Evolutionary conservation across 2,888 invertebrate genomes (phyloP), one percentile per base, ranked within the genome.

Genomic region (Lasioglossum pauxillum): DNA sequence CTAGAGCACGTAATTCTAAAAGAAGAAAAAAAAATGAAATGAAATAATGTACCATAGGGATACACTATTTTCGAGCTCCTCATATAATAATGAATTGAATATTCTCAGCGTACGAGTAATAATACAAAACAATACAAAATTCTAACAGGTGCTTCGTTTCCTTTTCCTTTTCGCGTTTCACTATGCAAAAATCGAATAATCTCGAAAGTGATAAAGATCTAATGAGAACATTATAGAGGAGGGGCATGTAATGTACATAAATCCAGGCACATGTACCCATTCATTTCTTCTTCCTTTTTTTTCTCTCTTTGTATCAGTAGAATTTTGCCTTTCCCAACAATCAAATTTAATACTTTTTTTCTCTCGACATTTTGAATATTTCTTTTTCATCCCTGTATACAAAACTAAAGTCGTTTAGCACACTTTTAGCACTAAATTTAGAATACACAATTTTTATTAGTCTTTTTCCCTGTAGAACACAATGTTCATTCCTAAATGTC

Each of bases 341-440:
- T 93, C 89, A 93, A 93, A 92, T 93, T 92, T 93, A 94, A 94
- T 94, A 94, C 91, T 93, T 93, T 91, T 90, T 91, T 44, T 44
- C 44, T 44, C 44, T 90, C 82, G 80, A 87, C 86, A 86, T 91
- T 88, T 93, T 92, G 91, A 92, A 93, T 92, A 91, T 93, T 92
- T 57, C n/a, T 57, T 57, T 57, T 44, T 64, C 91, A 89, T 90
- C 90, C 92, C 90, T 93, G 93, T 92, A 91, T 95, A 95, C 90
- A 94, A 94, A 95, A 95, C 93, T 94, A 94, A 94, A 94, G 92
- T 93, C 86, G 92, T 94, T 93, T 93, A 94, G 94, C 93, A 93
- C 94, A 90, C 64, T 91, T 93, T 93, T 92, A 92, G 91, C 93
- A 93, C 94, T 95, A 94, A 94, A 94, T 94, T 94, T 94, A 94